Percentiles rank a stretch among this genome's conserved stretches.
Evolutionary conservation across 2,797 vertebrate genomes (phyloP).

Genomic region (Anguilla pacifica): DNA sequence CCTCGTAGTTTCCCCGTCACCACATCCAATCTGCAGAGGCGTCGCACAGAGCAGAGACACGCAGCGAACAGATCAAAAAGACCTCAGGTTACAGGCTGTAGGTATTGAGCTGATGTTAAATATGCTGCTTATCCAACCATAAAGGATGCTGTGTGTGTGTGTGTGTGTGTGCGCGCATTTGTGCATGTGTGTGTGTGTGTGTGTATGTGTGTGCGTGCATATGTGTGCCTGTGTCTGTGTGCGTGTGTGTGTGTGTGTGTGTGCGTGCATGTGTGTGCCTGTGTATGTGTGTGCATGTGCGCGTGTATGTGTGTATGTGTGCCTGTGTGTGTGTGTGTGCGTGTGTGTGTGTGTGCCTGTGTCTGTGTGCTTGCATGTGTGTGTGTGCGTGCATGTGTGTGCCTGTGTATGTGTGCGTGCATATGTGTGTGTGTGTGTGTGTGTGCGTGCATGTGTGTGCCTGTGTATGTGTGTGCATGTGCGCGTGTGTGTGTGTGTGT

Average conservation of each 20-base stretch:
- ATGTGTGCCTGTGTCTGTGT: neutral
- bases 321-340: neutral
- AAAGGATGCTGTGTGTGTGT: neutral
- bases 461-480: neutral
- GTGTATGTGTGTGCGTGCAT: too few species aligned
- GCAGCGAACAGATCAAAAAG: neutral
- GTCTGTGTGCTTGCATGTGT: neutral
- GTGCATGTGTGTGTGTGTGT: neutral
- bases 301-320: neutral
- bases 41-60: neutral
- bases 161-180: neutral
- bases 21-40: constrained; percentile 63
- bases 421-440: neutral
- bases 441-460: neutral
- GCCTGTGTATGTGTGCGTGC: neutral
- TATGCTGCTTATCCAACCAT: neutral
- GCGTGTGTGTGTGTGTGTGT: neutral
- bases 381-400: neutral
- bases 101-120: neutral
- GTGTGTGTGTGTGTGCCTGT: neutral
- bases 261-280: neutral
- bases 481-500: neutral
- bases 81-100: neutral
- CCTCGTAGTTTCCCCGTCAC: constrained; percentile 74
- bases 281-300: neutral